Evolutionary conservation across 35 echinoderm and acorn worm species (phyloP), one percentile per base, ranked within the genome.

Genomic region (Apostichopus japonicus): DNA sequence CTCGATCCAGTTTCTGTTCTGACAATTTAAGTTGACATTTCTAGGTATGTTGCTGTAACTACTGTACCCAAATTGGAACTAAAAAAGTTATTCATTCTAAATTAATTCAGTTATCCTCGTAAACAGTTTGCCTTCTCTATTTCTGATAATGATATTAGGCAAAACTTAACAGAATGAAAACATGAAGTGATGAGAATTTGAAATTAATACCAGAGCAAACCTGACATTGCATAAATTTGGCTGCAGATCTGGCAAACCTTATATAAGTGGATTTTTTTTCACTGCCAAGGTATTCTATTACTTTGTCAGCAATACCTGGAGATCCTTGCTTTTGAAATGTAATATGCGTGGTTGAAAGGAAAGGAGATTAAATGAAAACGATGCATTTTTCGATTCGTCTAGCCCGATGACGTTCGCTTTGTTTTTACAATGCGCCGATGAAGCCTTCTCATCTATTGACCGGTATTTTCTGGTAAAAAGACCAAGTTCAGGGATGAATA

Each of bases 151-250:
- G 57, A 61, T 61, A 61, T 61, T 61, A 13, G 57, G 13, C 57
- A 61, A 61, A 61, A 44, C 33, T 61, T 61, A 10, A 61, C 57
- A 7, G 33, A 44, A 44, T 44, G 33, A 44, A 61, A 61, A 61
- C 13, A 1, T 61, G 57, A 61, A 61, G 13, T 61, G 57, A 61
- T 7, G 57, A 61, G 57, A 75, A 84, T 84, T 84, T 84, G 19
- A 58, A 84, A 84, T 84, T 84, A 57, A 59, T 84, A 58, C 81
- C 81, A 55, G 56, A 62, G 23, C 53, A 84, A 24, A 84, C 54
- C 17, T 84, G 81, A 16, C 21, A 7, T 53, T 10, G 81, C 81
- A 84, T 84, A 84, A 58, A 84, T 84, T 57, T 84, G 8, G 23
- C 4, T 54, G 10, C 17, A 55, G 54, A 84, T 57, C 33, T 44